These are phyloP conservation scores for Sarcoramphus papa DNA, from an alignment of 2,797 vertebrate genomes.

Conservation along the genomic window DNA sequence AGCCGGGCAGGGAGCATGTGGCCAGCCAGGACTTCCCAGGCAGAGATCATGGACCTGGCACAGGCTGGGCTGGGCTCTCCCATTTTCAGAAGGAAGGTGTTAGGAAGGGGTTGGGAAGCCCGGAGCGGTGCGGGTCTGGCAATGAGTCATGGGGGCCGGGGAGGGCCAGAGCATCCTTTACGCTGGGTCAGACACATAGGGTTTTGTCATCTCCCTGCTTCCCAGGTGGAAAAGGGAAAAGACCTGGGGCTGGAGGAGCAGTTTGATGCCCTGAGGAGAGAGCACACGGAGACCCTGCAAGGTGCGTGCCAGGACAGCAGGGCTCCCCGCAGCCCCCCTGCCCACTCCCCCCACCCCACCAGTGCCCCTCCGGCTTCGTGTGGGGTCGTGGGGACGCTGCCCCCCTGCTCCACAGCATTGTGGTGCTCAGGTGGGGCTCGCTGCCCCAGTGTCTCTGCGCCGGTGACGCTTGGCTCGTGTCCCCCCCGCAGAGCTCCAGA, in stretches of 20 bases:
- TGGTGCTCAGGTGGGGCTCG: not conserved
- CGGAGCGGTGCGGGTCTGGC: conserved; percentile 48
- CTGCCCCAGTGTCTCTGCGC: not conserved
- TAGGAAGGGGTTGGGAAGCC: not conserved
- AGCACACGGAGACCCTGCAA: conserved; percentile 66
- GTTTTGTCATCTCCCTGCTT: not conserved
- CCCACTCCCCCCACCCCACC: rapidly evolving
- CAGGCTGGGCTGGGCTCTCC: not conserved
- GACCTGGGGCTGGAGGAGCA: conserved; percentile 73
- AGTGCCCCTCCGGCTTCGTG: not conserved
- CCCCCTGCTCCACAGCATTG: not conserved
- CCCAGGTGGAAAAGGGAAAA: conserved; percentile 79
- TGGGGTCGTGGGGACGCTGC: not conserved
- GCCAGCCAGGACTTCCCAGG: not conserved
- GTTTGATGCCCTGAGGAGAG: conserved; percentile 54
- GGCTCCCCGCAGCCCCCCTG: not conserved
- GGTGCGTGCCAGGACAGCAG: conserved; percentile 64
- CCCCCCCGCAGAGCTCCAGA: conserved; percentile 65
- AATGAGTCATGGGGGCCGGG: rapidly evolving
- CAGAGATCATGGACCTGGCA: not conserved
- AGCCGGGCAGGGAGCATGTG: rapidly evolving
- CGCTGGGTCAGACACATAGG: rapidly evolving
- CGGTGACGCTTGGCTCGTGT: not conserved
- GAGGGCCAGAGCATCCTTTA: not conserved
- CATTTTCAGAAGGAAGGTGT: rapidly evolving